Evolutionary conservation across 2,888 invertebrate species (phyloP).

Genomic region (Taphrorychus bicolor): DNA sequence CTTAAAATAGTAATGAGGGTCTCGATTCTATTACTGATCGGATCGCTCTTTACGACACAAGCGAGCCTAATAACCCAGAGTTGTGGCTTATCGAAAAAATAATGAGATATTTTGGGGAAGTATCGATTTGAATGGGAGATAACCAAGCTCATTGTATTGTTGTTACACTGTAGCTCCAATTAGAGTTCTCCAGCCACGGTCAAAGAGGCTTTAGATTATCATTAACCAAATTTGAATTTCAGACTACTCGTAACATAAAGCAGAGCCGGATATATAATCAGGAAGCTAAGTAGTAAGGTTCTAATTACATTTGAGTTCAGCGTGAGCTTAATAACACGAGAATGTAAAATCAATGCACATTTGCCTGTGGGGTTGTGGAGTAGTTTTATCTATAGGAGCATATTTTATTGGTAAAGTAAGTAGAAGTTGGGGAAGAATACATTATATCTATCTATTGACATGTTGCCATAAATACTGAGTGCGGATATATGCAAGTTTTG

Average conservation of each 20-base stretch:
- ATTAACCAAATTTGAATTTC: not conserved
- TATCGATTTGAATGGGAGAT: too few species aligned
- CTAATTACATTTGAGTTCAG: not conserved
- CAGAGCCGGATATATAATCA: not conserved
- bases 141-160: not conserved
- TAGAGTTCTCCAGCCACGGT: not conserved
- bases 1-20: conserved; percentile 37
- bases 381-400: not conserved
- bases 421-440: not conserved
- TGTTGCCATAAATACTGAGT: not conserved
- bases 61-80: not conserved
- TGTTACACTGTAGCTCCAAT: not conserved
- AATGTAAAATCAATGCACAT: not conserved
- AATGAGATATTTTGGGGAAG: too few species aligned
- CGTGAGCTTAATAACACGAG: not conserved
- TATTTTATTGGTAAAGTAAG: not conserved
- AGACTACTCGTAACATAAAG: not conserved
- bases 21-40: not conserved
- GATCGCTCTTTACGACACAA: not conserved
- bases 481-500: not conserved
- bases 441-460: not conserved
- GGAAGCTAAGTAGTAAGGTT: not conserved
- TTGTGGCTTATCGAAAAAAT: not conserved
- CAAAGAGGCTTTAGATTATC: not conserved
- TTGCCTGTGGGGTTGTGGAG: not conserved